These are phyloP conservation scores for Dorcus parallelipipedus DNA, from an alignment of 2,888 invertebrate species.

Conservation along the genomic window DNA sequence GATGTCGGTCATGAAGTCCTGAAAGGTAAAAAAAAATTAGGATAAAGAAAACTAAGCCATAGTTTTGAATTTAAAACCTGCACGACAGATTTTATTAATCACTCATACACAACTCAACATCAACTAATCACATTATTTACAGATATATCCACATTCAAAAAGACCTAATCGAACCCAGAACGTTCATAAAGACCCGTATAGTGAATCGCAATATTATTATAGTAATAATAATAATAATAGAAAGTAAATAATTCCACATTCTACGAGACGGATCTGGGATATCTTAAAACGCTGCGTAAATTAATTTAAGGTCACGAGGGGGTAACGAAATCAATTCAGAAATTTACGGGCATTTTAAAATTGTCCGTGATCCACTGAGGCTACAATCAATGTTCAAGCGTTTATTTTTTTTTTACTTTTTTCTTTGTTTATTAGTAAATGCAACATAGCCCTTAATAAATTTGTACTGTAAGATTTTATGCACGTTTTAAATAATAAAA, in stretches of 20 bases:
- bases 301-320: neutral
- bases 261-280: constrained; percentile 23
- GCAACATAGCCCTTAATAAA: constrained; percentile 23
- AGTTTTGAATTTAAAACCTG: constrained; percentile 40
- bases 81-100: constrained; percentile 46
- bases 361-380: constrained; percentile 6
- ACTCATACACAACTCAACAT: constrained; percentile 43
- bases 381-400: constrained; percentile 25
- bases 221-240: constrained; percentile 1
- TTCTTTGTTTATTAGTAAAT: constrained; percentile 16
- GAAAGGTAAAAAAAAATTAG: neutral
- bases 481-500: constrained; percentile 19
- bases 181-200: constrained; percentile 46
- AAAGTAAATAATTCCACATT: constrained; percentile 37
- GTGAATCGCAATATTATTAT: constrained; percentile 37
- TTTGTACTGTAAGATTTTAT: constrained; percentile 21
- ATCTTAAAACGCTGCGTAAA: constrained; percentile 6
- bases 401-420: constrained; percentile 13
- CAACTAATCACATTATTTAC: constrained; percentile 49
- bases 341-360: constrained; percentile 7
- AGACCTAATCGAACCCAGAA: constrained; percentile 44
- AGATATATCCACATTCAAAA: constrained; percentile 48
- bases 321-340: neutral
- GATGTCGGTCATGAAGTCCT: neutral
- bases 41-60: neutral